Evolutionary conservation across 2,888 invertebrate species (phyloP), one percentile per base, ranked within the genome.

Genomic region (Trichacis sp.): DNA sequence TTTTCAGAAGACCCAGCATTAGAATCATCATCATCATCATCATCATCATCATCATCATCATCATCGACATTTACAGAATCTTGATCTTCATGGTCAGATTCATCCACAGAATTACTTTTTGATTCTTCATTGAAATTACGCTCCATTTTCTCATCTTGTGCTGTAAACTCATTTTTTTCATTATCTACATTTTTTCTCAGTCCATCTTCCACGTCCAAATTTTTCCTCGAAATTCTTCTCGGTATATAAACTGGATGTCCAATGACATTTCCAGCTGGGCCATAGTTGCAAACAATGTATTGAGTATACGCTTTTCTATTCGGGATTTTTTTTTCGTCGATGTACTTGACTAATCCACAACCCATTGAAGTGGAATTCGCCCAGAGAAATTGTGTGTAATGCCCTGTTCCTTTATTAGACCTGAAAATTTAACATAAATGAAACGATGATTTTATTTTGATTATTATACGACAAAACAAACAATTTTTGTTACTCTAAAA

Each of bases 321-420:
- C 18, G 74, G 76, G 62, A 76, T 47, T 42, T 47, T 24, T 8
- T 38, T 29, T 74, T 52, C 29, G 1, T 64, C 47, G 11, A 20
- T 19, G 76, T 82, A 87, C 61, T 77, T 78, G 3, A 84, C 78
- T 66, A 79, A 82, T 18, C 87, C 87, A 69, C 87, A 87, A 6
- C 87, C 87, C 18, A 87, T 75, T 33, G 73, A 69, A 61, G 79
- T 77, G 1, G 86, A 85, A 46, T 82, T 78, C 1, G 85, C 86
- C 87, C 87, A 87, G 3, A 86, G 77, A 59, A 87, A 78, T 81
- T 87, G 85, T 0, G 83, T 85, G 71, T 83, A 85, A 70, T 85
- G 85, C 2, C 83, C 84, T 24, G 68, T 72, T 3, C 2, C 45
- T 17, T 1, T 1, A 3, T 52, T 5, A 18, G 47, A 60, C 19